A percentile compares a stretch with the other conserved stretches of the same genome.
Evolutionary conservation across 2,888 invertebrate species (phyloP).

Genomic region (Yponomeuta sedellus): DNA sequence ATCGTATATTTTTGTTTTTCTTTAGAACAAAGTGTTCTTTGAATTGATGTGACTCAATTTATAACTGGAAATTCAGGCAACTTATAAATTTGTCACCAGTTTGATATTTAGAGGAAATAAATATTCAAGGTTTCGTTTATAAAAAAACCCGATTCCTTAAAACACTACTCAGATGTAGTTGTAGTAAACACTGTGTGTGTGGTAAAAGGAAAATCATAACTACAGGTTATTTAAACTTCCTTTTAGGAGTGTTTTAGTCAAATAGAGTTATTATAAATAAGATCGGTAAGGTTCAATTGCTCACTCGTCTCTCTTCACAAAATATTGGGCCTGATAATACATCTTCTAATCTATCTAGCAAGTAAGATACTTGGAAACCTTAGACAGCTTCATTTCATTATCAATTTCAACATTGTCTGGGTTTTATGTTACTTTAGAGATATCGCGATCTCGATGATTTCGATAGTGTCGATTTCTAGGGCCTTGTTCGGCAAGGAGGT

Average conservation of each 20-base stretch:
- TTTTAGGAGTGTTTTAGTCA: no score
- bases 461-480: not conserved
- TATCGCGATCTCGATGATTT: not conserved
- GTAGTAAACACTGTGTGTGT: no score
- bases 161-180: no score
- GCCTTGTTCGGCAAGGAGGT: slow-evolving; percentile 38
- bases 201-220: no score
- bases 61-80: not conserved
- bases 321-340: no score
- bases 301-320: no score
- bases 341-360: no score
- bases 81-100: not conserved
- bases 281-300: not conserved
- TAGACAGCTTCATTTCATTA: slow-evolving; percentile 5
- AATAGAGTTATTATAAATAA: no score
- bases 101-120: not conserved
- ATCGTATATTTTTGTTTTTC: not conserved
- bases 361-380: no score
- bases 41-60: not conserved
- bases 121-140: not conserved
- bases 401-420: not conserved
- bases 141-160: no score
- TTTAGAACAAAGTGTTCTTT: not conserved
- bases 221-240: no score
- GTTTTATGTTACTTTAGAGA: not conserved